Conservation (phyloP, 2,888 invertebrate species). For the Dynastes hyllus region DNA sequence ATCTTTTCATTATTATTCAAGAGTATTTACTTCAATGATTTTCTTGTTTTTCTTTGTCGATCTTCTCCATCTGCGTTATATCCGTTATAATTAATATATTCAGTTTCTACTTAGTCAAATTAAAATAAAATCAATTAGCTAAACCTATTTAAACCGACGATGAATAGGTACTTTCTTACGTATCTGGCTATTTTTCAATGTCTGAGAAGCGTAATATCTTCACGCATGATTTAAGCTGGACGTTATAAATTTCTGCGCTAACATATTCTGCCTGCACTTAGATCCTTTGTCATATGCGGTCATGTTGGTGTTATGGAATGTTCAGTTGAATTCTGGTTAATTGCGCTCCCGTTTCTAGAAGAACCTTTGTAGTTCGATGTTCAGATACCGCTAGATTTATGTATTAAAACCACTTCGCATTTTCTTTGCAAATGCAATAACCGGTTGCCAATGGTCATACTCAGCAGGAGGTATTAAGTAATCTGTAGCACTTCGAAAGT, state of each 20-base stretch:
- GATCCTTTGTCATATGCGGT: conserved; percentile 34
- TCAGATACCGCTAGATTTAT: conserved; percentile 38
- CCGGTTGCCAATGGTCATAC: conserved; percentile 15
- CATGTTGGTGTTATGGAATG: conserved; percentile 36
- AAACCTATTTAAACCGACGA: conserved; percentile 12
- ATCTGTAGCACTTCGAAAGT: conserved; percentile 12
- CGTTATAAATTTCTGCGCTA: conserved; percentile 35
- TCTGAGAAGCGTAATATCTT: conserved; percentile 27
- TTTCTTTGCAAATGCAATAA: conserved; percentile 38
- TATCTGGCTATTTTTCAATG: conserved; percentile 8
- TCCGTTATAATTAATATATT: not conserved
- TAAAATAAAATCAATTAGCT: conserved; percentile 3
- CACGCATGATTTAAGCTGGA: conserved; percentile 39
- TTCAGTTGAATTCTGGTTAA: conserved; percentile 32
- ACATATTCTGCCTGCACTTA: conserved; percentile 19
- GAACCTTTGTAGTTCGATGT: not conserved
- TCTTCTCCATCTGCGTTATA: not conserved
- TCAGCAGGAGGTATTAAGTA: conserved; percentile 8
- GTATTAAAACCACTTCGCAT: conserved; percentile 21
- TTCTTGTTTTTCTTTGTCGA: too few relatives aligned
- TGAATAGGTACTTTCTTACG: conserved; percentile 1
- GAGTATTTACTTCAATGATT: too few relatives aligned
- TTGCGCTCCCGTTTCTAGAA: conserved; percentile 17
- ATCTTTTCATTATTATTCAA: too few relatives aligned
- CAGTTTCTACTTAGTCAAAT: not conserved